phyloP scores from a whole-genome alignment of 2,113 vertebrate species.

The Chroicocephalus ridibundus region DNA sequence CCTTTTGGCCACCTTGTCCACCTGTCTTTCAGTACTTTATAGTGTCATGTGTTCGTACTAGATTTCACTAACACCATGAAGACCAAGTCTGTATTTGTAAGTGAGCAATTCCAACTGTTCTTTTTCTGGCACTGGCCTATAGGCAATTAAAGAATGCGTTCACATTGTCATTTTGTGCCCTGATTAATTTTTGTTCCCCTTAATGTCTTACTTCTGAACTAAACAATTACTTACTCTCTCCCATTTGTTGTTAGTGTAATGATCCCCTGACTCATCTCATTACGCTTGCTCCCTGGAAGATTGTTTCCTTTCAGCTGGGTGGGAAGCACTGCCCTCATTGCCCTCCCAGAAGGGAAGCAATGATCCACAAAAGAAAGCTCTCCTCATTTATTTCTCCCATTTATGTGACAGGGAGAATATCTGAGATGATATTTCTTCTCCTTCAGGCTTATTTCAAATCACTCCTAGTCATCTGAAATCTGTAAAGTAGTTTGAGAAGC shows the following conservation, averaged over 20 bases:
- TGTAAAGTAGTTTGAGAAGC: not conserved
- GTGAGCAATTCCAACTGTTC: not conserved
- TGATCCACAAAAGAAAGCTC: not conserved
- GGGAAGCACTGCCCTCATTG: not conserved
- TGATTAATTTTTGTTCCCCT: not conserved
- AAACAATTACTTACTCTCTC: not conserved
- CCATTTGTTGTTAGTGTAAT: conserved; percentile 30
- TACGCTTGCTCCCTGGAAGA: not conserved
- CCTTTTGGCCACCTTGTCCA: not conserved
- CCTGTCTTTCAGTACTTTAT: not conserved
- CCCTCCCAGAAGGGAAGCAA: conserved; percentile 8
- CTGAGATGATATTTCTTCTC: not conserved
- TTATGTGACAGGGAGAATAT: not conserved
- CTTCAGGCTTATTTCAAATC: conserved; percentile 3
- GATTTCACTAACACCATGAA: not conserved
- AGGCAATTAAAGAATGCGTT: not conserved
- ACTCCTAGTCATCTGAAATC: not conserved
- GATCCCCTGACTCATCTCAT: conserved; percentile 10
- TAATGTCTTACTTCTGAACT: not conserved
- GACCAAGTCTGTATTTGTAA: not conserved
- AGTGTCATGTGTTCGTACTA: not conserved
- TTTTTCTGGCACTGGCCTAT: not conserved
- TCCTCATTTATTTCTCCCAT: not conserved
- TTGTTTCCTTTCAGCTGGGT: not conserved
- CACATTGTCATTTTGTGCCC: not conserved